Evolutionary conservation across 2,888 invertebrate species (phyloP), one percentile per base, ranked within the genome.

Genomic region (Aporophyla nigra): DNA sequence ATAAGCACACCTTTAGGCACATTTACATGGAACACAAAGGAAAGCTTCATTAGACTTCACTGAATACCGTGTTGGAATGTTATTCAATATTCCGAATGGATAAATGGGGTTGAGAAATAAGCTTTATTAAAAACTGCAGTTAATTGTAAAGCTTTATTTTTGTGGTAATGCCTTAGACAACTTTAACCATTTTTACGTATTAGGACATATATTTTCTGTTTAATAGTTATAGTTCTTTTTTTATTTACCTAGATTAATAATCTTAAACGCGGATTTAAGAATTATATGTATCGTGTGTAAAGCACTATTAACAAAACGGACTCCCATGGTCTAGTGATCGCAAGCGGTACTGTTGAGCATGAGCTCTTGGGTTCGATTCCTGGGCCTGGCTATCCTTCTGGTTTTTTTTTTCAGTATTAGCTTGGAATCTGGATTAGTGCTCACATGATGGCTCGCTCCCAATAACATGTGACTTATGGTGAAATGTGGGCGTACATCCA

Each of bases 21-120:
- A 40, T n/a, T 49, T 21, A 61, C 46, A 43, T 21, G 21, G 21
- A n/a, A 24, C 33, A 84, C 58, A 84, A 74, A 73, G 61, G 56
- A 19, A 5, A 62, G 69, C 49, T 83, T 78, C 78, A 78, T 61
- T 61, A 71, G 19, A 71, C 46, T 80, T 68, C 58, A 54, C 21
- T 65, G 58, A 61, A 80, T 71, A 14, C 58, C 14, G 56, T 61
- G 63, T 76, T 16, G 62, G 58, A 54, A 67, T 78, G 54, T 68
- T 53, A 71, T 51, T 51, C 21, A 83, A 54, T 33, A 63, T 56
- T 69, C 33, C 43, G 5, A 46, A 12, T 12, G 1, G 2, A 69
- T 54, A 56, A 69, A 56, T 54, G 51, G 7, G 21, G 2, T 40
- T n/a, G 58, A 24, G 59, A 68, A 43, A 63, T 49, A 19, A 43